phyloP scores from a whole-genome alignment of 2,888 invertebrate species.

The Erebia aethiops region DNA sequence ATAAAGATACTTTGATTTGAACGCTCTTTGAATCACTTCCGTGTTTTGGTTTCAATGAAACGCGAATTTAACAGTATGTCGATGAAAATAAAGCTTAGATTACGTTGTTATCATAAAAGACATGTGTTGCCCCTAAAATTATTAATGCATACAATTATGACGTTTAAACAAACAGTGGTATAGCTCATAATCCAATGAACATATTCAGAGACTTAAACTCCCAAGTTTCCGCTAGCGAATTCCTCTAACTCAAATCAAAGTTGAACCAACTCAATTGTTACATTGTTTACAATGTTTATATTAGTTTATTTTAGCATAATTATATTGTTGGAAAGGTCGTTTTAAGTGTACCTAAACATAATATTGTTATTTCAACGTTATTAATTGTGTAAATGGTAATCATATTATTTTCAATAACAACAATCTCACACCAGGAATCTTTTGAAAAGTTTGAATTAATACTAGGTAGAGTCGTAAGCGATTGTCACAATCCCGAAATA shows the following conservation, averaged over 20 bases:
- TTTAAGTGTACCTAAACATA: constrained; percentile 15
- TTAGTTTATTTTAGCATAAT: constrained; percentile 18
- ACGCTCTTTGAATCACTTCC: too few species aligned
- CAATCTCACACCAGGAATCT: not conserved
- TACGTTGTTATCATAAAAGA: too few species aligned
- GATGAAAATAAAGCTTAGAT: too few species aligned
- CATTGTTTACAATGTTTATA: constrained; percentile 32
- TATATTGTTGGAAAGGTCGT: constrained; percentile 15
- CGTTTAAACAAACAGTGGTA: not conserved
- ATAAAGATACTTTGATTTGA: too few species aligned
- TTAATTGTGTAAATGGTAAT: not conserved
- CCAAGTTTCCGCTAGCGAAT: constrained; percentile 29
- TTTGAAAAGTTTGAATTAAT: not conserved
- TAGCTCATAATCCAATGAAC: not conserved
- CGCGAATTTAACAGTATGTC: too few species aligned
- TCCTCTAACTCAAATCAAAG: constrained; percentile 36
- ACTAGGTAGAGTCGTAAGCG: too few species aligned
- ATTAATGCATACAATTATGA: not conserved
- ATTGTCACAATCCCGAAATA: too few species aligned
- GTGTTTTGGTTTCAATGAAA: too few species aligned
- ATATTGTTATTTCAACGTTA: constrained; percentile 2
- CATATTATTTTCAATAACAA: not conserved
- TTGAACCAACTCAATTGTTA: constrained; percentile 37
- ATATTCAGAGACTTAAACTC: not conserved
- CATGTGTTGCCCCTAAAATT: not conserved